Conservation (phyloP, 2,888 invertebrate species). For the Sminthurides aquaticus region DNA sequence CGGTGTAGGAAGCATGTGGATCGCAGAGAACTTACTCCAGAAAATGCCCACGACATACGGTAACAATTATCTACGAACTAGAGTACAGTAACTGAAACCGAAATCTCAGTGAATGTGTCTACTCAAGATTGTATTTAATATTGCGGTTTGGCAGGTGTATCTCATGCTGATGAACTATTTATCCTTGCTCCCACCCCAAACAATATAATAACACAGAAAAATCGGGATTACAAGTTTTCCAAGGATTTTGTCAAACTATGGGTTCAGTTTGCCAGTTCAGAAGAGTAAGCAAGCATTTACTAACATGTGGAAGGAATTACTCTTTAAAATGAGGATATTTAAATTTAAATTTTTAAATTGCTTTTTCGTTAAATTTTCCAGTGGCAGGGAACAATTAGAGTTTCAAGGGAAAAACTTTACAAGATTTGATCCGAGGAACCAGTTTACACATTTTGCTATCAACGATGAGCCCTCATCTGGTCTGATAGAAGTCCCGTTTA, state of each 20-base stretch:
- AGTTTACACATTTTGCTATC: not conserved
- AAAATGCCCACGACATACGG: not conserved
- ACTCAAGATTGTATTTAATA: too few relatives aligned
- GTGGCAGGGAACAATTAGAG: not conserved
- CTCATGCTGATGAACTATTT: constrained; percentile 2
- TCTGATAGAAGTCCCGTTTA: not conserved
- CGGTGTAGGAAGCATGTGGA: not conserved
- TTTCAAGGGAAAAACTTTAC: not conserved
- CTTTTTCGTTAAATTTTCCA: too few relatives aligned
- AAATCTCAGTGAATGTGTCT: too few relatives aligned
- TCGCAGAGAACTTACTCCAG: not conserved
- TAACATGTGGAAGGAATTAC: too few relatives aligned
- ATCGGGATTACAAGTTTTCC: not conserved
- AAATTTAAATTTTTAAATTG: too few relatives aligned
- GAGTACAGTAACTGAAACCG: too few relatives aligned
- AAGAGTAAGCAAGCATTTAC: not conserved
- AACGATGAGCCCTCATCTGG: not conserved
- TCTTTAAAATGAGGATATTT: too few relatives aligned
- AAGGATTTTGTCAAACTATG: constrained; percentile 7
- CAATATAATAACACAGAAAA: not conserved
- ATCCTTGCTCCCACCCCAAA: too few relatives aligned
- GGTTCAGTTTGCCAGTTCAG: not conserved
- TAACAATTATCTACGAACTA: too few relatives aligned
- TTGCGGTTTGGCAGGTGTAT: not conserved
- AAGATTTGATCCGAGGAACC: not conserved